These are phyloP conservation scores for Pseudomyrmex flavicornis DNA, from an alignment of 1,140 invertebrate genomes.

Conservation along the genomic window DNA sequence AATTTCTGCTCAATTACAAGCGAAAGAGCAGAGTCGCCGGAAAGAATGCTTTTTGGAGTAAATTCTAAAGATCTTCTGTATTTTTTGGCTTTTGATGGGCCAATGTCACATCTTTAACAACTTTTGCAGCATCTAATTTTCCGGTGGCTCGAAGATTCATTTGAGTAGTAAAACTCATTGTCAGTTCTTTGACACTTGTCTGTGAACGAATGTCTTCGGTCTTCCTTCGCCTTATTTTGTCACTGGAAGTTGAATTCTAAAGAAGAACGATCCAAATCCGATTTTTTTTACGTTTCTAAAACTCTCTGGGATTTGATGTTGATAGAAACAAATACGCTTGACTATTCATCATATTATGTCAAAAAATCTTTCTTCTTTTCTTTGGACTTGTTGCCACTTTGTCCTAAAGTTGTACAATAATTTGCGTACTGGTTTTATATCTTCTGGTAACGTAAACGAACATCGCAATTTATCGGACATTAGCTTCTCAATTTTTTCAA, in stretches of 20 bases:
- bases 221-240: background rate
- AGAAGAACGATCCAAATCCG: background rate
- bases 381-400: background rate
- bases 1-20: constrained; percentile 4
- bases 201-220: constrained; percentile 1
- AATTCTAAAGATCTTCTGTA: background rate
- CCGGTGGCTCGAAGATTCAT: background rate
- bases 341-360: background rate
- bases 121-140: background rate
- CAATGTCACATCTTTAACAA: background rate
- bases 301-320: background rate
- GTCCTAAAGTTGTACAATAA: background rate
- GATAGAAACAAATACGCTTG: background rate
- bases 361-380: background rate
- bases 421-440: background rate
- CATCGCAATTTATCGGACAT: background rate
- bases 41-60: background rate
- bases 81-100: background rate
- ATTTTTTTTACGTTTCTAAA: background rate
- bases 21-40: background rate
- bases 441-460: background rate
- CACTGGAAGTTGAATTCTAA: background rate
- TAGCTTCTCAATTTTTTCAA: background rate
- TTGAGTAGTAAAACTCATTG: background rate
- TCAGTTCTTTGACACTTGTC: background rate